These are phyloP conservation scores for Brenthis ino DNA, from an alignment of 2,888 invertebrate species.

Conservation along the genomic window DNA sequence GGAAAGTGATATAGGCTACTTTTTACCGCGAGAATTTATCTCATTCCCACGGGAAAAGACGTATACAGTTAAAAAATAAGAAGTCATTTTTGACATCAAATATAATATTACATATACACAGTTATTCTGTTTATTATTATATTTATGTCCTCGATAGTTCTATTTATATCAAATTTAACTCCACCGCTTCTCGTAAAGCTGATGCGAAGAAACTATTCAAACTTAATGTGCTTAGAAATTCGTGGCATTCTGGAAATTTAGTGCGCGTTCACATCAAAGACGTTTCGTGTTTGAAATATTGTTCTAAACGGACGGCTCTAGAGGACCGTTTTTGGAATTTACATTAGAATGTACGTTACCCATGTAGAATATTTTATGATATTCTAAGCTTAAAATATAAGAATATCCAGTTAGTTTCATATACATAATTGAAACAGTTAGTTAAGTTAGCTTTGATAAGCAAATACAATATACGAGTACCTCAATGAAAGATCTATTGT, in stretches of 20 bases:
- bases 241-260: conserved; percentile 64
- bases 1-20: too few relatives aligned
- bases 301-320: conserved; percentile 41
- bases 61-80: too few relatives aligned
- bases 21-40: too few relatives aligned
- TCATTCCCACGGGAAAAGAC: too few relatives aligned
- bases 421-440: too few relatives aligned
- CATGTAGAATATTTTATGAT: conserved; percentile 1
- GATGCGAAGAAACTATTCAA: conserved; percentile 62
- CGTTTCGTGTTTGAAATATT: conserved; percentile 49
- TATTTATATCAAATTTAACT: background rate
- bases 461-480: too few relatives aligned
- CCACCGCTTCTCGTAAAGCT: background rate
- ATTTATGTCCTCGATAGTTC: background rate
- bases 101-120: too few relatives aligned
- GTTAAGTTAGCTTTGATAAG: too few relatives aligned
- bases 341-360: conserved; percentile 19
- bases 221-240: conserved; percentile 67
- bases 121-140: too few relatives aligned
- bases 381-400: background rate
- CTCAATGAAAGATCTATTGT: too few relatives aligned
- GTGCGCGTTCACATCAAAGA: conserved; percentile 68
- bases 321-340: conserved; percentile 30
- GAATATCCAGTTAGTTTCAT: background rate
- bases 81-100: too few relatives aligned